These are phyloP conservation scores for Cephalopholis sonnerati DNA, from an alignment of 2,113 vertebrate genomes.

Conservation along the genomic window DNA sequence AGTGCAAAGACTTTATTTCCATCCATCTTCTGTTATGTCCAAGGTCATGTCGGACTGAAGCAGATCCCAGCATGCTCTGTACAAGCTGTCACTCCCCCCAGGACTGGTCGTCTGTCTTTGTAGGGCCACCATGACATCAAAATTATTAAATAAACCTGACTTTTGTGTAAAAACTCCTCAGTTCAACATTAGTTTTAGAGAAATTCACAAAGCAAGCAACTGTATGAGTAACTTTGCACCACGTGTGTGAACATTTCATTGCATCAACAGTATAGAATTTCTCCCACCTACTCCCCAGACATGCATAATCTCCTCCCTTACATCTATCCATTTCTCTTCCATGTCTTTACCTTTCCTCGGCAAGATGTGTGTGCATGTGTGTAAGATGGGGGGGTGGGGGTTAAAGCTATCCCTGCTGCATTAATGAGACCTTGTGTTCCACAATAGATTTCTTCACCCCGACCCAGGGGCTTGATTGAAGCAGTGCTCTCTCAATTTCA, in stretches of 20 bases:
- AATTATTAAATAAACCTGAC: background rate
- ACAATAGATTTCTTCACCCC: constrained; percentile 70
- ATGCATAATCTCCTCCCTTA: constrained; percentile 27
- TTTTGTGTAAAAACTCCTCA: background rate
- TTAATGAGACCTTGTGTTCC: constrained; percentile 75
- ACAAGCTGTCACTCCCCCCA: background rate
- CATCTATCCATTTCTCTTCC: constrained; percentile 35
- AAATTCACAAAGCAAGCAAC: background rate
- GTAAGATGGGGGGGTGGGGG: constrained; percentile 21
- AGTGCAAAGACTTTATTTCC: background rate
- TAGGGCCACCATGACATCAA: background rate
- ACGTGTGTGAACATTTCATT: constrained; percentile 11
- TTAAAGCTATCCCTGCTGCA: constrained; percentile 76
- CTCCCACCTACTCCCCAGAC: constrained; percentile 5
- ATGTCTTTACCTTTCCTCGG: constrained; percentile 20
- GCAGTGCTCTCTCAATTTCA: constrained; percentile 71
- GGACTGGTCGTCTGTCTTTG: background rate
- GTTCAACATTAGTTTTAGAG: background rate
- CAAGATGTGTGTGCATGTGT: constrained; percentile 32
- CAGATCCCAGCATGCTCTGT: constrained; percentile 1
- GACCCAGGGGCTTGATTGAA: constrained; percentile 79
- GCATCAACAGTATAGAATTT: background rate
- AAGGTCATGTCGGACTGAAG: background rate
- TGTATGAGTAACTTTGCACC: background rate
- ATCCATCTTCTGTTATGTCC: background rate